Conservation (phyloP, 2,888 invertebrate species). For the Shargacucullia verbasci region DNA sequence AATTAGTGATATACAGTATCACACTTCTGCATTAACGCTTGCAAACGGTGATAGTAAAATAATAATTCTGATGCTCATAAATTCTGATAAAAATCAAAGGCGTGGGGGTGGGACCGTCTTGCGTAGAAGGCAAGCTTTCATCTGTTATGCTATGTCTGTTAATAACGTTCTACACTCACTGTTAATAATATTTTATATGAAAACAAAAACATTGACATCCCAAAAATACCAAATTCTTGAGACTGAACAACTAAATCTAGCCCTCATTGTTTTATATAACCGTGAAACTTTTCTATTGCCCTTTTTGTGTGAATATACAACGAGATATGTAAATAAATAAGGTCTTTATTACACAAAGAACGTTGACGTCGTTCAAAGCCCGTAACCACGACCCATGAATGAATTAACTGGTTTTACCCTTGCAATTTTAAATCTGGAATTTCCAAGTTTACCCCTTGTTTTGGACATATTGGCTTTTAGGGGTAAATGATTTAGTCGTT, state of each 20-base stretch:
- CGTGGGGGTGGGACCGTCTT: too few species aligned
- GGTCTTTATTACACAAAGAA: constrained; percentile 60
- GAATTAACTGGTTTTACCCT: constrained; percentile 48
- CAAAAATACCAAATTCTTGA: too few species aligned
- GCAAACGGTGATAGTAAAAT: too few species aligned
- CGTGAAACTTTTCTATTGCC: constrained; percentile 45
- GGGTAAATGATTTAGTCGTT: constrained; percentile 15
- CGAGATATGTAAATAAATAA: constrained; percentile 61
- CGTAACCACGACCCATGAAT: constrained; percentile 50
- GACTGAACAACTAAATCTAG: constrained; percentile 19
- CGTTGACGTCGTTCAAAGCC: constrained; percentile 54
- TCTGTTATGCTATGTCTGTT: too few species aligned
- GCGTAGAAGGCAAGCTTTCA: too few species aligned
- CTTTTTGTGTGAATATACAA: constrained; percentile 59
- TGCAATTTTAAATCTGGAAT: constrained; percentile 53
- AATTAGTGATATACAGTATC: too few species aligned
- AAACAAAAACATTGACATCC: too few species aligned
- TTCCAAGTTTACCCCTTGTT: constrained; percentile 28
- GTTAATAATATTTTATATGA: too few species aligned
- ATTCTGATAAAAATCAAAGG: too few species aligned
- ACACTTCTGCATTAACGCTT: too few species aligned
- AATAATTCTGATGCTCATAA: too few species aligned
- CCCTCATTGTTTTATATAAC: constrained; percentile 56
- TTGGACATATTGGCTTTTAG: constrained; percentile 27
- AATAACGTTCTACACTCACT: too few species aligned